Percentiles rank a stretch among this genome's conserved stretches.
phyloP scores from a whole-genome alignment of 37 sponge, comb jelly and placozoan species.

The Ianthella basta region DNA sequence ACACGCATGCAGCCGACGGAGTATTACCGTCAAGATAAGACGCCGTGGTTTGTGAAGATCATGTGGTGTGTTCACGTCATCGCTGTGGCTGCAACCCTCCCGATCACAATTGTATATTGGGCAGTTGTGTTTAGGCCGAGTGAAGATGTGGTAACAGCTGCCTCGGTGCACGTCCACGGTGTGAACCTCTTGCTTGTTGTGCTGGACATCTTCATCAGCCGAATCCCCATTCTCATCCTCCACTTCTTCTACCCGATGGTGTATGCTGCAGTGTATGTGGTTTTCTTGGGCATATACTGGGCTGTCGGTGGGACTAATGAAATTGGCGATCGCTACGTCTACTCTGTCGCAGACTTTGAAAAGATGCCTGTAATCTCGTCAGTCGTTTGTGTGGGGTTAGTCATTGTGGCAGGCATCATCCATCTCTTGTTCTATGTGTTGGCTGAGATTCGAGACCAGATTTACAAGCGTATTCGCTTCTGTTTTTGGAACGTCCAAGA shows the following conservation, averaged over 20 bases:
- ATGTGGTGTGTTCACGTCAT: conserved; percentile 49
- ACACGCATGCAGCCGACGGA: not conserved
- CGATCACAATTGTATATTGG: conserved; percentile 48
- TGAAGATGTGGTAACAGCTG: not conserved
- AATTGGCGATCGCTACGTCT: conserved; percentile 40
- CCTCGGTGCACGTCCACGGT: conserved; percentile 55
- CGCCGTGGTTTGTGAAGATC: conserved; percentile 57
- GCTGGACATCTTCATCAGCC: conserved; percentile 51
- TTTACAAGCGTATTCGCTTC: conserved; percentile 1
- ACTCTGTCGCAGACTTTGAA: conserved; percentile 41
- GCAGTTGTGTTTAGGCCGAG: not conserved
- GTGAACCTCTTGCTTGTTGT: conserved; percentile 52
- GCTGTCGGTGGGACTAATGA: conserved; percentile 57
- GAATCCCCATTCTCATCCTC: conserved; percentile 49
- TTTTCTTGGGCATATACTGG: conserved; percentile 65
- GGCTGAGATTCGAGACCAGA: conserved; percentile 49
- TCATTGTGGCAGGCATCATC: conserved; percentile 29
- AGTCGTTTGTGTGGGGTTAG: not conserved
- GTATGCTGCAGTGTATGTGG: conserved; percentile 44
- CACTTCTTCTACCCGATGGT: conserved; percentile 58
- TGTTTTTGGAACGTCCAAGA: conserved; percentile 20
- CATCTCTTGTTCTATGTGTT: conserved; percentile 42
- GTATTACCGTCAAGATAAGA: conserved; percentile 53
- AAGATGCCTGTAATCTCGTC: conserved; percentile 1
- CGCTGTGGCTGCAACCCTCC: not conserved